These are phyloP conservation scores for Lathamus discolor DNA, from an alignment of 2,113 vertebrate species.

Conservation along the genomic window DNA sequence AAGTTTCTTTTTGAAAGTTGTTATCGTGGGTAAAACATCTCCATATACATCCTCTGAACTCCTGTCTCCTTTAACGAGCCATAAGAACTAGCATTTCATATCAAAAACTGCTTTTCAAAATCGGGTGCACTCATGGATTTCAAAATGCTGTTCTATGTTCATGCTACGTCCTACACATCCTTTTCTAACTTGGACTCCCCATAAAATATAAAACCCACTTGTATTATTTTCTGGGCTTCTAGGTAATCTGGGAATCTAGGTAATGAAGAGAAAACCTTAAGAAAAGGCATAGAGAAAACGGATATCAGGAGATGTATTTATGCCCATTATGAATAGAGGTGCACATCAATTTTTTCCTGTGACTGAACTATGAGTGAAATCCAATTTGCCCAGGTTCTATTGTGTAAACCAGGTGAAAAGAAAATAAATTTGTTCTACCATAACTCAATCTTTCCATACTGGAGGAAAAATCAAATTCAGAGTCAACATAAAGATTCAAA, in stretches of 20 bases:
- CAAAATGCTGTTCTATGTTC: not conserved
- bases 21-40: not conserved
- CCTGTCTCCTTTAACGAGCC: not conserved
- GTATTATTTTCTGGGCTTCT: not conserved
- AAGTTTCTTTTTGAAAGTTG: not conserved
- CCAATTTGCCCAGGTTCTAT: not conserved
- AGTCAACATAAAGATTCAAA: not conserved
- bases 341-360: not conserved
- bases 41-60: not conserved
- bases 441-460: not conserved
- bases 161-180: not conserved
- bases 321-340: not conserved
- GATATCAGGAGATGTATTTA: not conserved
- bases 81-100: not conserved
- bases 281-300: not conserved
- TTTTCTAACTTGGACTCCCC: not conserved
- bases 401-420: conserved; percentile 16
- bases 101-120: not conserved
- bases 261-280: not conserved
- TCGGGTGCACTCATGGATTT: not conserved
- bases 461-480: conserved; percentile 12
- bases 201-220: not conserved
- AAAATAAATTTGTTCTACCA: conserved; percentile 8
- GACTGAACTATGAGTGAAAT: not conserved
- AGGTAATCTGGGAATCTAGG: not conserved